phyloP scores from a whole-genome alignment of 2,797 vertebrate genomes.

The Anguilla marmorata region DNA sequence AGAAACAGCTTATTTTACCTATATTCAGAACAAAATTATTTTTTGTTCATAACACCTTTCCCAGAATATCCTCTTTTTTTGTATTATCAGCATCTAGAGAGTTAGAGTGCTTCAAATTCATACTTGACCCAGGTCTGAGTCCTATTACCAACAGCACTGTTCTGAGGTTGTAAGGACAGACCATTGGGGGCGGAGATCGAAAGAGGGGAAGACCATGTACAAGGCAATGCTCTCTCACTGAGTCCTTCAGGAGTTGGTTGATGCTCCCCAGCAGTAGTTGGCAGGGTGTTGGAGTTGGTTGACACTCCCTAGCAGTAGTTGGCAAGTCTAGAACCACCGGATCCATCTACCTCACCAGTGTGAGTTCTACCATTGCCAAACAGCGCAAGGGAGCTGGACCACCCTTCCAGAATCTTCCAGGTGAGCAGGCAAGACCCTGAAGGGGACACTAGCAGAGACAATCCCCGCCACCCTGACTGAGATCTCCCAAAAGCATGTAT shows the following conservation, averaged over 20 bases:
- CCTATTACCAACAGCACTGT: not conserved
- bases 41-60: not conserved
- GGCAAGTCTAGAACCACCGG: constrained; percentile 99
- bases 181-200: not conserved
- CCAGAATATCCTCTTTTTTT: not conserved
- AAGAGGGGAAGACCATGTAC: not conserved
- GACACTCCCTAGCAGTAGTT: constrained; percentile 85
- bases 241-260: constrained; percentile 22
- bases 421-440: not conserved
- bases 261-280: constrained; percentile 88
- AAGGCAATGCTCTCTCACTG: not conserved
- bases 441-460: not conserved
- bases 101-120: not conserved
- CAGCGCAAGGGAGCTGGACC: constrained; percentile 74
- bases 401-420: constrained; percentile 35
- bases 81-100: not conserved
- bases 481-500: not conserved
- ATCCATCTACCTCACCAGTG: constrained; percentile 98
- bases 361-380: constrained; percentile 99
- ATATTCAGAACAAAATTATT: not conserved
- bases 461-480: not conserved
- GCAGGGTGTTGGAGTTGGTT: constrained; percentile 65
- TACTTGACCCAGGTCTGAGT: not conserved
- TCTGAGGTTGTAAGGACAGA: not conserved
- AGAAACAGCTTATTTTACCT: not conserved